phyloP scores from a whole-genome alignment of 2,888 invertebrate species.

The Selenia dentaria region DNA sequence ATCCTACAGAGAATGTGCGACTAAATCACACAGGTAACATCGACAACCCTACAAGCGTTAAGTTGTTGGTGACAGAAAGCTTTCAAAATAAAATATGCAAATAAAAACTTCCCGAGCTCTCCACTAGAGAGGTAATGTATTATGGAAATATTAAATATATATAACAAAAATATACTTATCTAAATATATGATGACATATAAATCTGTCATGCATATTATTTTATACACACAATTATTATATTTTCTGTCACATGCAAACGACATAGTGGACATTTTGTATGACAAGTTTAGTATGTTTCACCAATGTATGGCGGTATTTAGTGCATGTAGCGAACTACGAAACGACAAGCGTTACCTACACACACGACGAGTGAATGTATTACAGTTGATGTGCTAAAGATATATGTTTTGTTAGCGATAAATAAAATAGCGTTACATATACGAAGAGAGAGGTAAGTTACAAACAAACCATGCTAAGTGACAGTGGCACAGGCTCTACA shows the following conservation, averaged over 20 bases:
- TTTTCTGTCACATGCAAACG: slow-evolving; percentile 74
- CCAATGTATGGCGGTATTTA: slow-evolving; percentile 16
- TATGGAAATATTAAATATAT: slow-evolving; percentile 49
- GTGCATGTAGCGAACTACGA: slow-evolving; percentile 17
- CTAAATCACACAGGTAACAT: slow-evolving; percentile 46
- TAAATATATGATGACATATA: slow-evolving; percentile 51
- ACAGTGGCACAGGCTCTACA: slow-evolving; percentile 79
- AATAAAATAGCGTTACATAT: slow-evolving; percentile 37
- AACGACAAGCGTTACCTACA: slow-evolving; percentile 17
- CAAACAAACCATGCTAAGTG: slow-evolving; percentile 77
- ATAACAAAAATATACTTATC: slow-evolving; percentile 39
- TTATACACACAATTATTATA: slow-evolving; percentile 47
- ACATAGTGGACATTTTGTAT: slow-evolving; percentile 22
- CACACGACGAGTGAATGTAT: slow-evolving; percentile 27
- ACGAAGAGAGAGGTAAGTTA: slow-evolving; percentile 51
- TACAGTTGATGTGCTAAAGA: slow-evolving; percentile 33
- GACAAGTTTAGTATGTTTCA: slow-evolving; percentile 9
- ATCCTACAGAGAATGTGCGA: slow-evolving; percentile 49
- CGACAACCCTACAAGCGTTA: slow-evolving; percentile 51
- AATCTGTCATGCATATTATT: slow-evolving; percentile 62
- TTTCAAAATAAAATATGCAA: slow-evolving; percentile 53
- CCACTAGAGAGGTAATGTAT: slow-evolving; percentile 78
- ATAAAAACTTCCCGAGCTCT: slow-evolving; percentile 79
- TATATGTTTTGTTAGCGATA: slow-evolving; percentile 34
- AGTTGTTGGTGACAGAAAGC: slow-evolving; percentile 73